Evolutionary conservation across 1,140 invertebrate species (phyloP), one percentile per base, ranked within the genome.

Genomic region (Zaprionus kolodkinae): DNA sequence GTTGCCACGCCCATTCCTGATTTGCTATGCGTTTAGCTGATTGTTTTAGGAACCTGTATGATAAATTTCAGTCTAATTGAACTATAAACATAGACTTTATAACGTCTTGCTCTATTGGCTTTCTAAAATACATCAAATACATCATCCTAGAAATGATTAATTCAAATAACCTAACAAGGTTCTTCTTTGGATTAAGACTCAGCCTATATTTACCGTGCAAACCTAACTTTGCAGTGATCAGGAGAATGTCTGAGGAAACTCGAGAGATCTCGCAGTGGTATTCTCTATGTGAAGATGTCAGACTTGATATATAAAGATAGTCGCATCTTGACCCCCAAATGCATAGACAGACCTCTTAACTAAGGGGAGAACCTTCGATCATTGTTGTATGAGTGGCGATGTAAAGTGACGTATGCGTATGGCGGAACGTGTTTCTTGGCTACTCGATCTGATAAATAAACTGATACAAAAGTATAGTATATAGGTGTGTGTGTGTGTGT

Each of bases 341-440:
- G 40, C 7, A 45, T 45, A 10, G 10, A 6, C 33, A 6, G 1
- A 35, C 5, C 6, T 35, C 33, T 40, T 12, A 40, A 13, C 33
- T 43, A n/a, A n/a, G 45, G 54, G 21, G 38, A 55, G n/a, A 82
- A 78, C 80, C 80, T 82, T 82, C 80, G 73, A 52, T 63, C 10
- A 10, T 35, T 30, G 63, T 33, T 65, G 63, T 55, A 74, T 52
- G 43, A 48, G n/a, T 61, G 48, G 61, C 59, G 57, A 75, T 81
- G 61, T 43, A 57, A 61, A 62, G 48, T 59, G 63, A 71, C 60
- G 77, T 57, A 74, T 65, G 50, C 65, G 56, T 75, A 81, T 78
- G 56, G 59, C 69, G 73, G 52, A 86, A 85, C 82, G 78, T 85
- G 82, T 78, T 85, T 48, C 75, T 74, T 64, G 48, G 66, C 81